Percentiles rank a stretch among this genome's conserved stretches.
Evolutionary conservation across 2,888 invertebrate species (phyloP).

Genomic region (Celastrina argiolus): DNA sequence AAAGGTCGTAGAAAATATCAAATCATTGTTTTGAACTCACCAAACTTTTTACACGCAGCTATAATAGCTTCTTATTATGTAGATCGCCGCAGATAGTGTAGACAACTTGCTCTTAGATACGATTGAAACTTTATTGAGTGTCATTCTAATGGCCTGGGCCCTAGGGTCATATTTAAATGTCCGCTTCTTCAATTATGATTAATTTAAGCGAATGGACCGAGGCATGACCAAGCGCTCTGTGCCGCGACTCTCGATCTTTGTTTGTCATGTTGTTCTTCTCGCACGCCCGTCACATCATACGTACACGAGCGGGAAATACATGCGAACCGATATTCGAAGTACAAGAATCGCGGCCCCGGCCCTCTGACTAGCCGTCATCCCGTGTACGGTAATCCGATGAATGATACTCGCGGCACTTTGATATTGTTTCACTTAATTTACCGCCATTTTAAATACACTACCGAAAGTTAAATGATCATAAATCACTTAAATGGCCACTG

Average conservation of each 20-base stretch:
- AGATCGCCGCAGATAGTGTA: background rate
- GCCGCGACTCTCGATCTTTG: no score
- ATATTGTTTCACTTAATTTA: constrained; percentile 59
- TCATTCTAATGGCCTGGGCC: constrained; percentile 61
- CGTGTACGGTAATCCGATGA: constrained; percentile 66
- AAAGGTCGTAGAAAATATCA: background rate
- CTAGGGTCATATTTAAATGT: constrained; percentile 53
- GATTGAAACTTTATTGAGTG: constrained; percentile 30
- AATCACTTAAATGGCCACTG: constrained; percentile 1
- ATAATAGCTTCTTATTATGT: background rate
- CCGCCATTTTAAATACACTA: constrained; percentile 48
- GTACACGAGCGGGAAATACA: no score
- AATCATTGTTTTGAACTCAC: background rate
- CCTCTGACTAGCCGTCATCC: constrained; percentile 55
- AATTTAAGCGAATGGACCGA: constrained; percentile 61
- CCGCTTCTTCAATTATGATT: constrained; percentile 66
- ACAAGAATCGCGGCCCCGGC: no score
- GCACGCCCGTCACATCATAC: no score
- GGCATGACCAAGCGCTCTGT: constrained; percentile 58
- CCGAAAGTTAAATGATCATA: constrained; percentile 29
- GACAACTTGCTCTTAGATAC: background rate
- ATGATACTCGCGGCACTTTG: constrained; percentile 55
- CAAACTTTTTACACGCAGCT: background rate
- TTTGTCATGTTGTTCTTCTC: no score
- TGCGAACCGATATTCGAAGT: no score